These are phyloP conservation scores for Taurulus bubalis DNA, from an alignment of 2,113 vertebrate genomes.

Conservation along the genomic window DNA sequence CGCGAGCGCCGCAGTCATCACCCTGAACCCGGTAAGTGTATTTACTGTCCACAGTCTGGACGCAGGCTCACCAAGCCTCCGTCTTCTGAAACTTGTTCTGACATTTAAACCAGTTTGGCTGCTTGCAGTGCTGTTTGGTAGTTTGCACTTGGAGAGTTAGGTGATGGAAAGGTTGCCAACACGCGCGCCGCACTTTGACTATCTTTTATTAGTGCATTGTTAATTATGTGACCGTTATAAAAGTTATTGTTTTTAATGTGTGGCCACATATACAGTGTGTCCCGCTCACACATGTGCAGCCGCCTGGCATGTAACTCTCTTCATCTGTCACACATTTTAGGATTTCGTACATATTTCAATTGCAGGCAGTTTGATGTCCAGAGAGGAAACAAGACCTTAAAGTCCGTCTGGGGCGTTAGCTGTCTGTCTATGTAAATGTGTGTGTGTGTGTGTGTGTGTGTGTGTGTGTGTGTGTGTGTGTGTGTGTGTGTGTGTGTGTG, in stretches of 20 bases:
- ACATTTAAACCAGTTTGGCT: neutral
- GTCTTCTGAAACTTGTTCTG: neutral
- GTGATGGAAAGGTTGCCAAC: neutral
- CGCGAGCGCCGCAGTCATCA: conserved; percentile 28
- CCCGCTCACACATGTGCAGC: neutral
- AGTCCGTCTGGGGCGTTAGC: conserved; percentile 72
- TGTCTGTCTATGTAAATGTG: conserved; percentile 22
- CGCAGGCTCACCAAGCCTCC: neutral
- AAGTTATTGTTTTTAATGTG: neutral
- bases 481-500: conserved; percentile 19
- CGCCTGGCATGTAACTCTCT: neutral
- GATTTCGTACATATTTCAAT: conserved; percentile 19
- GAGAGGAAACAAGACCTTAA: conserved; percentile 58
- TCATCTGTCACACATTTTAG: conserved; percentile 4
- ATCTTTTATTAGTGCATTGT: neutral
- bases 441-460: neutral
- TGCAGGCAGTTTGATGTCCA: conserved; percentile 31
- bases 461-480: conserved; percentile 13
- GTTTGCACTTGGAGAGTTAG: neutral
- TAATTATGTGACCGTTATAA: neutral
- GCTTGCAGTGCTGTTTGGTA: neutral
- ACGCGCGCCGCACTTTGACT: neutral
- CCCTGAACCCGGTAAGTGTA: conserved; percentile 49
- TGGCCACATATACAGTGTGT: neutral
- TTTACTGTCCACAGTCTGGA: neutral